Evolutionary conservation across 2,888 invertebrate species (phyloP).

Genomic region (Apodemia duryi): DNA sequence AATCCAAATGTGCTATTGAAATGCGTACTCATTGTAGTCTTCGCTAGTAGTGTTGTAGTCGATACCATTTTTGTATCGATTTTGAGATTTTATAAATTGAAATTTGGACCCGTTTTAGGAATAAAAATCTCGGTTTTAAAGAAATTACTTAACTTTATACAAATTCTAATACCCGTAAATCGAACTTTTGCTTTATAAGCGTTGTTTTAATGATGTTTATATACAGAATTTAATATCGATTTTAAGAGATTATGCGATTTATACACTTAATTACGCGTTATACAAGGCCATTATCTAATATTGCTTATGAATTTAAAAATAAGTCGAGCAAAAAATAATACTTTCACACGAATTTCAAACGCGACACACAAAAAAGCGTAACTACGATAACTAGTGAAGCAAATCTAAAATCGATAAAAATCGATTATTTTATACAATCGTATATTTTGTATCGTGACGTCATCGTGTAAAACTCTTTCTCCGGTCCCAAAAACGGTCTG

Average conservation of each 20-base stretch:
- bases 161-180: constrained; percentile 26
- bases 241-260: constrained; percentile 25
- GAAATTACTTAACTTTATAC: constrained; percentile 21
- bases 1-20: constrained; percentile 50
- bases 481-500: constrained; percentile 65
- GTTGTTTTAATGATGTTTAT: background rate
- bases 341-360: constrained; percentile 39
- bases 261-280: constrained; percentile 31
- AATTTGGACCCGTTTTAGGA: constrained; percentile 25
- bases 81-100: constrained; percentile 35
- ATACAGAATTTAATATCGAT: constrained; percentile 19
- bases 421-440: constrained; percentile 58
- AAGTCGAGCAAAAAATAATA: constrained; percentile 50
- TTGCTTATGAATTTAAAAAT: constrained; percentile 45
- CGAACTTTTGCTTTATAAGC: constrained; percentile 26
- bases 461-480: constrained; percentile 62
- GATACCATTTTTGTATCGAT: constrained; percentile 45
- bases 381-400: constrained; percentile 46
- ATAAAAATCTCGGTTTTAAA: constrained; percentile 24
- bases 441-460: constrained; percentile 46
- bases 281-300: constrained; percentile 45
- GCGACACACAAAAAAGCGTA: constrained; percentile 69
- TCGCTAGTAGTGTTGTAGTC: constrained; percentile 35
- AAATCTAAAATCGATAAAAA: constrained; percentile 37
- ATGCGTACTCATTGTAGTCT: constrained; percentile 51